Percentiles rank a stretch among this genome's conserved stretches.
Evolutionary conservation across 1,140 invertebrate species (phyloP).

Genomic region (Tenebrio molitor): DNA sequence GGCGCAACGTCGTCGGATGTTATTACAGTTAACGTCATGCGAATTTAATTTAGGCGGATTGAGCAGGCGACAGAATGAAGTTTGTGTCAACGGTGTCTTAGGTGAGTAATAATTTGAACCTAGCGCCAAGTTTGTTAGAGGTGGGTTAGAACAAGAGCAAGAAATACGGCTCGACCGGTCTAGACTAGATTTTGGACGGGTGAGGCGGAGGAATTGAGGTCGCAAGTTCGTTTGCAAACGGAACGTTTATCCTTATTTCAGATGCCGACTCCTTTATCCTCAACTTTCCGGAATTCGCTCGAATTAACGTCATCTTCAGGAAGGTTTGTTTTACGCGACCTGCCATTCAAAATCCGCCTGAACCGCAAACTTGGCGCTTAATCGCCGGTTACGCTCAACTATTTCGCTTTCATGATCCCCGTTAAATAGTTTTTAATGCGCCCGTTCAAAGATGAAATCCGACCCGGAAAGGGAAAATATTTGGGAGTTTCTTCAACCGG

Average conservation of each 20-base stretch:
- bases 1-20: not conserved
- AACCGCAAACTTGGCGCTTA: conserved; percentile 16
- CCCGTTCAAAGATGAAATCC: not conserved
- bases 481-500: no score
- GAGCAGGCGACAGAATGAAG: conserved; percentile 5
- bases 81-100: conserved; percentile 13
- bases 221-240: not conserved
- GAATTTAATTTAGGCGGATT: conserved; percentile 36
- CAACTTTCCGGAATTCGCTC: conserved; percentile 12
- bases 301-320: conserved; percentile 22
- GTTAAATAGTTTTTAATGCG: conserved; percentile 28
- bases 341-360: conserved; percentile 22
- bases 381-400: conserved; percentile 1
- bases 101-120: conserved; percentile 41
- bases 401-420: conserved; percentile 3
- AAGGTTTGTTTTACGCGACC: conserved; percentile 36
- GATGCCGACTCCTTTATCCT: conserved; percentile 25
- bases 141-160: conserved; percentile 1
- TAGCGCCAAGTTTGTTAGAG: conserved; percentile 21
- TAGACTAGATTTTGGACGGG: not conserved
- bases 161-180: not conserved
- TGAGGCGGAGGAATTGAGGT: not conserved
- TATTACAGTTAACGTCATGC: not conserved
- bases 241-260: conserved; percentile 1
- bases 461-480: no score